Evolutionary conservation across 1,140 invertebrate species (phyloP), one percentile per base, ranked within the genome.

Genomic region (Maniola jurtina): DNA sequence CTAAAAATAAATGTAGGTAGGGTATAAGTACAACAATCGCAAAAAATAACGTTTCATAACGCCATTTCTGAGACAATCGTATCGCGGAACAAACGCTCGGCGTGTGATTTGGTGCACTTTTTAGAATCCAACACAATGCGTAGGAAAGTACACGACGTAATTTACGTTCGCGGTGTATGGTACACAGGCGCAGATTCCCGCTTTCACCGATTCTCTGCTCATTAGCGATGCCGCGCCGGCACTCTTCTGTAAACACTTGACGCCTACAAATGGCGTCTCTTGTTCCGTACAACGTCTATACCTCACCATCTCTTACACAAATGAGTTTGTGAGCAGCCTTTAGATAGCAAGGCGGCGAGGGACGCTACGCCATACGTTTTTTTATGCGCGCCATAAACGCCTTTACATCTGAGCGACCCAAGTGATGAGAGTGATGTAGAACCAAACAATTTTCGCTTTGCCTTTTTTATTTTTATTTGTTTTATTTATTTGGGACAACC

Each of bases 161-260:
- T 55, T 16, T 52, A 11, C 34, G 16, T 64, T 42, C 56, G 56
- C 59, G 50, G 52, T 59, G 42, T 25, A 11, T 45, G 55, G 56
- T 36, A 50, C 34, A 42, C 1, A 54, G 25, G 35, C 56, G 47
- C 65, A 74, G 64, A 68, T 68, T 47, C 66, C 70, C 55, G 65
- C 83, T 83, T 85, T 81, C 79, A 70, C 80, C 81, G 65, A 79
- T 83, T 77, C 78, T 68, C 72, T 70, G 65, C 84, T 86, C 84
- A 86, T 86, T 86, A 86, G 80, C 68, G 68, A 82, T 81, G 81
- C 82, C 80, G 68, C 70, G 75, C 76, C 73, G 71, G 58, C 79
- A 74, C 81, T 78, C 81, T 78, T 84, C 77, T 68, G 76, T 69
- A 83, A 84, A 84, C 84, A 86, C 82, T 83, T 72, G 73, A 69